A percentile compares a stretch with the other conserved stretches of the same genome.
Evolutionary conservation across 2,797 vertebrate genomes (phyloP).

Genomic region (Allobates femoralis): DNA sequence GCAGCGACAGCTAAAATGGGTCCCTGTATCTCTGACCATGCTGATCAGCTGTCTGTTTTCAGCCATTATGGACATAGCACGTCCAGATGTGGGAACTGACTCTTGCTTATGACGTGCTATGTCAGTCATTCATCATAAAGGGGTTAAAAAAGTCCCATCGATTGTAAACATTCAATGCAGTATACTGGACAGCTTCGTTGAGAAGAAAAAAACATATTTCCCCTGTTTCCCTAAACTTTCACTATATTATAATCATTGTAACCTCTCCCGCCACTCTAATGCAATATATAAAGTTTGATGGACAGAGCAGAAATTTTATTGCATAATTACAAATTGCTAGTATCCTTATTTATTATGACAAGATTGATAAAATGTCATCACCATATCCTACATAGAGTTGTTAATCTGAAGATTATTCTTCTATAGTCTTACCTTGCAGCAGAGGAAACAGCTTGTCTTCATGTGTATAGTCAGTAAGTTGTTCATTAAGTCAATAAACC

Average conservation of each 20-base stretch:
- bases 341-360: conserved; percentile 9
- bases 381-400: background rate
- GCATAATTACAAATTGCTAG: background rate
- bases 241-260: no score
- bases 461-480: background rate
- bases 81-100: no score
- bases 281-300: background rate
- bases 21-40: no score
- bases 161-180: no score
- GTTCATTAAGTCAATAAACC: conserved; percentile 42
- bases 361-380: background rate
- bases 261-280: background rate
- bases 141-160: background rate
- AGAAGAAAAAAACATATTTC: background rate
- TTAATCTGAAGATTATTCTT: background rate
- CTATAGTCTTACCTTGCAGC: conserved; percentile 44
- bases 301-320: background rate
- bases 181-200: background rate
- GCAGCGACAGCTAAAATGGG: no score
- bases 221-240: no score
- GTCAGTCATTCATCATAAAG: no score
- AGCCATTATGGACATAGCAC: no score
- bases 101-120: no score
- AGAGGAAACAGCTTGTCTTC: conserved; percentile 30
- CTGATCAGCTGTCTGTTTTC: no score